Evolutionary conservation across 2,888 invertebrate genomes (phyloP).

Genomic region (Drosophila hamatofila): DNA sequence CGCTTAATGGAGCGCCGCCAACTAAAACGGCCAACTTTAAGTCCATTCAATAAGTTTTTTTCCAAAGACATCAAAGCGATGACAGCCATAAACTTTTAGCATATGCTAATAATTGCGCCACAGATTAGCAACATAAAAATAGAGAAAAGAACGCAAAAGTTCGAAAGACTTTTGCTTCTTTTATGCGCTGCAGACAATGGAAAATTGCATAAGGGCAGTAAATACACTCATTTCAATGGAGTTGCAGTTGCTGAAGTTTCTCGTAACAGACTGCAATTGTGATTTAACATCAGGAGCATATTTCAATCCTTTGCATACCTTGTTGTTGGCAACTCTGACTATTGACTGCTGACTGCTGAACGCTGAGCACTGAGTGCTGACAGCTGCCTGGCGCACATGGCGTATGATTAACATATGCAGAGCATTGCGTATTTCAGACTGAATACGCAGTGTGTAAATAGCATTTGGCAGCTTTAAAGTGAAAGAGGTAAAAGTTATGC

Average conservation of each 20-base stretch:
- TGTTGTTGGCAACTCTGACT: slow-evolving; percentile 4
- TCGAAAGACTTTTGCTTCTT: slow-evolving; percentile 14
- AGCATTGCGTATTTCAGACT: slow-evolving; percentile 64
- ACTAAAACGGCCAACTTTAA: slow-evolving; percentile 36
- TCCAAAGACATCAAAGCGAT: slow-evolving; percentile 60
- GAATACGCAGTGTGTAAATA: slow-evolving; percentile 47
- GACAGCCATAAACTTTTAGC: slow-evolving; percentile 41
- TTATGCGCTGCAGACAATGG: slow-evolving; percentile 23
- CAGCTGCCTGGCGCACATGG: slow-evolving; percentile 53
- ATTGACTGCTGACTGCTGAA: not conserved
- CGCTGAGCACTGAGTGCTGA: slow-evolving; percentile 2
- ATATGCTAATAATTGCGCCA: slow-evolving; percentile 59
- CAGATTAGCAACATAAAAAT: slow-evolving; percentile 50
- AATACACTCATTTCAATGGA: slow-evolving; percentile 15
- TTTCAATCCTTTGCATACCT: slow-evolving; percentile 7
- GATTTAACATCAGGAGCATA: slow-evolving; percentile 22
- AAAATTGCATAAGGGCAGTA: slow-evolving; percentile 10
- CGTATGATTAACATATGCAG: slow-evolving; percentile 73
- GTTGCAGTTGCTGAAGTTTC: not conserved
- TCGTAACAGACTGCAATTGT: slow-evolving; percentile 18
- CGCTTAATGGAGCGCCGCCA: slow-evolving; percentile 63
- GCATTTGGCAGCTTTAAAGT: slow-evolving; percentile 32
- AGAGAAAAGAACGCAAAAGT: slow-evolving; percentile 18
- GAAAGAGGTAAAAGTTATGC: not conserved
- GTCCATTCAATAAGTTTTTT: slow-evolving; percentile 52